Evolutionary conservation across 2,113 vertebrate species (phyloP), one percentile per base, ranked within the genome.

Genomic region (Empidonax alnorum): DNA sequence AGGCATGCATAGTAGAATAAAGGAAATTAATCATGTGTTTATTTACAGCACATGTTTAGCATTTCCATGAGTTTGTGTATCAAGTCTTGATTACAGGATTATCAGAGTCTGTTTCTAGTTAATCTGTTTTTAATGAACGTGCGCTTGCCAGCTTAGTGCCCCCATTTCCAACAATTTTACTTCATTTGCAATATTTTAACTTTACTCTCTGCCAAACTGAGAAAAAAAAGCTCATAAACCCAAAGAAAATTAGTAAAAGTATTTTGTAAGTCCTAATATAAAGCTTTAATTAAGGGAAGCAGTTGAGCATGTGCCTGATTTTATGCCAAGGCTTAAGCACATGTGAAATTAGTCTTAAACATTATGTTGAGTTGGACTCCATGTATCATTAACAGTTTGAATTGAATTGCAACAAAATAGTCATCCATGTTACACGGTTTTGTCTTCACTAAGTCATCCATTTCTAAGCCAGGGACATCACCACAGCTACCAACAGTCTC

Each of bases 71-170:
- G 63, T 88, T 96, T 96, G 79, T 94, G 78, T 95, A 96, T 94
- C 89, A 82, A 86, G 52, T 87, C 91, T 89, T 96, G 94, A 97
- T 94, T 93, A 95, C 77, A 94, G 87, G 94, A 96, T 96, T 96
- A 96, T 84, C 75, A 90, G 63, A 92, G 87, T 25, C 82, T 95
- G 72, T 11, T 96, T 95, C 86, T 47, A 91, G 82, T 59, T 97
- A 96, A 97, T 97, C 96, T 96, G 73, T 62, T 95, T 96, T 97
- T 96, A 97, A 97, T 96, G 84, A 97, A 85, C 0, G 3, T 81
- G 59, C 77, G 33, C 86, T 96, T 94, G 86, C 89, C 95, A 94
- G 87, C 47, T 69, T 80, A 21, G 14, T 82, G 91, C 74, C 81
- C 72, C 50, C 37, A 77, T 69, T 89, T 94, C 89, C 47, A 94